Evolutionary conservation across 2,797 vertebrate genomes (phyloP), one percentile per base, ranked within the genome.

Genomic region (Parotocinclus haroldoi): DNA sequence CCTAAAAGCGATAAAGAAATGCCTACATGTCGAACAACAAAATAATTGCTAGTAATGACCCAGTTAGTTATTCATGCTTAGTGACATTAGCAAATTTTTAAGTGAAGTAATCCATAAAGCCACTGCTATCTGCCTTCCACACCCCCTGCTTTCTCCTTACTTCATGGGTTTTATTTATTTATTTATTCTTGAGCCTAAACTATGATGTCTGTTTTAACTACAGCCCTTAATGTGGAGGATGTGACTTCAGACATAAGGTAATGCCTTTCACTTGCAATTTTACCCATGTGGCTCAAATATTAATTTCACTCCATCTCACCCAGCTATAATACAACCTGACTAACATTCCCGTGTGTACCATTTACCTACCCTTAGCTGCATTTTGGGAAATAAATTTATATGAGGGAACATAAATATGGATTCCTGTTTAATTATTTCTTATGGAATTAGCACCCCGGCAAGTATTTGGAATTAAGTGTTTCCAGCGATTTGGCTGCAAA

Each of bases 251-350:
- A 27, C 27, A 27, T 61, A 12, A 18, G 42, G 19, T 50, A 46
- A 53, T 18, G 14, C 37, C 10, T 46, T 17, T 16, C 40, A 36
- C n/a, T 37, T 56, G 69, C 13, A 48, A 16, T 45, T 11, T 38
- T 68, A 8, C 45, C 67, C 48, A 45, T 58, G 61, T 66, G 60
- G 60, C 39, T 60, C 19, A 0, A 53, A 52, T 59, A 62, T 62
- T 55, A 38, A 58, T 52, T 71, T 77, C 61, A 51, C 48, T 73
- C 46, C 46, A 68, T 51, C 63, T 63, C 38, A 40, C 46, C 48
- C 17, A 48, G 27, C 9, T 46, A 48, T 61, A 53, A 54, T 18
- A 39, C 27, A 37, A 57, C 16, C 44, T 42, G 9, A 18, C 37
- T 53, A 16, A 39, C 58, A 53, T 74, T 66, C 69, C 66, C 57